phyloP scores from a whole-genome alignment of 2,113 vertebrate genomes.

The Empidonax alnorum region DNA sequence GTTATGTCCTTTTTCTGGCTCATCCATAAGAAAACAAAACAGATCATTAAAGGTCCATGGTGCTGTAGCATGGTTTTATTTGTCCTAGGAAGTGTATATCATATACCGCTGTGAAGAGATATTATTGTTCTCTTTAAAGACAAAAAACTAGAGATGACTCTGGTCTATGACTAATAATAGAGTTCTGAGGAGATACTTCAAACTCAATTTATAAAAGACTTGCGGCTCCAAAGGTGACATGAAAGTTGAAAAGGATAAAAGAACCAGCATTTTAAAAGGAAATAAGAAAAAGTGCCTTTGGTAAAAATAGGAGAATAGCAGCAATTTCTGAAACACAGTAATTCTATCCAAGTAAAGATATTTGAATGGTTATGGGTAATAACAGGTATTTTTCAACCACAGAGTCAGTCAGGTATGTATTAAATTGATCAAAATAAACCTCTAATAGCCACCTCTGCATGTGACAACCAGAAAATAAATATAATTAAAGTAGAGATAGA shows the following conservation, averaged over 20 bases:
- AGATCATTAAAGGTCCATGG: background rate
- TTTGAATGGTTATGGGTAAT: background rate
- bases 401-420: background rate
- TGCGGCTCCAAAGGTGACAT: constrained; percentile 36
- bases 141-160: background rate
- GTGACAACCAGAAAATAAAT: background rate
- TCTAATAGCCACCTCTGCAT: background rate
- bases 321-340: background rate
- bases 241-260: constrained; percentile 54
- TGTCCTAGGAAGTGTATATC: background rate
- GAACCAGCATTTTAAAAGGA: constrained; percentile 7
- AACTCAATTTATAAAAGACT: constrained; percentile 37
- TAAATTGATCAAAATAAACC: constrained; percentile 3
- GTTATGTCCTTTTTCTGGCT: background rate
- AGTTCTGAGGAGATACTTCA: constrained; percentile 35
- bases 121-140: constrained; percentile 14
- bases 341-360: background rate
- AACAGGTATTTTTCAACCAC: background rate
- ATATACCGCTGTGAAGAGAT: rapidly evolving
- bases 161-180: constrained; percentile 8
- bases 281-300: background rate
- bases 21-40: background rate
- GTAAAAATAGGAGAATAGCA: background rate
- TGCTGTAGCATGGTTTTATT: background rate
- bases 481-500: background rate